phyloP scores from a whole-genome alignment of 2,797 vertebrate species.

The Galaxias olidus region DNA sequence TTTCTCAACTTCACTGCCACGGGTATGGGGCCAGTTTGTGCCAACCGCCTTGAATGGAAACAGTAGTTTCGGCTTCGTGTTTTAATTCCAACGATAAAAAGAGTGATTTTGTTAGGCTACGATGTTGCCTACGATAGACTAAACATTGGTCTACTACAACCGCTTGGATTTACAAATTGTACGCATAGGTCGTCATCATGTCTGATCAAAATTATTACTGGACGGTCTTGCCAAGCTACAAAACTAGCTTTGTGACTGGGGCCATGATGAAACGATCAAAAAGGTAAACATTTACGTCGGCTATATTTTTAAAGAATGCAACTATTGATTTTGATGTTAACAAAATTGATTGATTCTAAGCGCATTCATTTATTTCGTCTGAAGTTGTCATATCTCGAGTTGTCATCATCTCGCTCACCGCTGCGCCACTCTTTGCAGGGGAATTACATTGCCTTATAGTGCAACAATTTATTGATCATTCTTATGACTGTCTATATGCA shows the following conservation, averaged over 20 bases:
- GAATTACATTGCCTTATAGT: constrained; percentile 10
- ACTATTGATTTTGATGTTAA: too few relatives aligned
- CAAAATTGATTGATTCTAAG: neutral
- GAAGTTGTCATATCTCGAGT: constrained; percentile 14
- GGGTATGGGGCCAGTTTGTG: constrained; percentile 52
- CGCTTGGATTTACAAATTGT: constrained; percentile 14
- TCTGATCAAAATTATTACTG: constrained; percentile 80
- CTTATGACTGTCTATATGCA: constrained; percentile 14
- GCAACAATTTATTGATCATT: constrained; percentile 53
- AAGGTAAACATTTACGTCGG: constrained; percentile 55
- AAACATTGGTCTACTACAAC: constrained; percentile 20
- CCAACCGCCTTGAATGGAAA: constrained; percentile 51
- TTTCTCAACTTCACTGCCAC: constrained; percentile 33
- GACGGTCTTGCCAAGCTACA: constrained; percentile 79
- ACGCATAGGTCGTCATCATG: constrained; percentile 49
- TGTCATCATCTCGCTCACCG: constrained; percentile 28
- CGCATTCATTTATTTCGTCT: constrained; percentile 4
- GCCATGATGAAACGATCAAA: constrained; percentile 77
- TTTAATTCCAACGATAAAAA: constrained; percentile 36
- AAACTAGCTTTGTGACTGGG: constrained; percentile 77
- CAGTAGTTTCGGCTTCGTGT: constrained; percentile 46
- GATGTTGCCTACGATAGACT: constrained; percentile 33
- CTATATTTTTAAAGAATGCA: too few relatives aligned
- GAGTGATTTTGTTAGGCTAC: constrained; percentile 17
- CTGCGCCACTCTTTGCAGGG: constrained; percentile 1